Conservation (phyloP, 2,797 vertebrate species). For the Champsocephalus esox region DNA sequence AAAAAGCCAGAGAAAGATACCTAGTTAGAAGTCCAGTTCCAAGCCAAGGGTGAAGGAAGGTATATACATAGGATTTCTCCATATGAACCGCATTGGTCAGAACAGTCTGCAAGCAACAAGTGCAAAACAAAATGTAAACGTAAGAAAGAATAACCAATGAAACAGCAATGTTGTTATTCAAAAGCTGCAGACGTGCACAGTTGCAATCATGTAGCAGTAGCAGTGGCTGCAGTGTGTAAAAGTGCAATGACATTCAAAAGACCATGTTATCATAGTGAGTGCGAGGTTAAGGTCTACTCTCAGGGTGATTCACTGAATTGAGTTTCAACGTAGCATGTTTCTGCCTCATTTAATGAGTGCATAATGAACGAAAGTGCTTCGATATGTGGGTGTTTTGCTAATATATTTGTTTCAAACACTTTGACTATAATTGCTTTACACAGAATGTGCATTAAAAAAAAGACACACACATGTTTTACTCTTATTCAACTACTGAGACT, state of each 20-base stretch:
- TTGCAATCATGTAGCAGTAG: not conserved
- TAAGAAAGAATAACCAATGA: not conserved
- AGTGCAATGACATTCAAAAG: not conserved
- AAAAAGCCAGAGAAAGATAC: slow-evolving; percentile 69
- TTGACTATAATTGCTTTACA: not conserved
- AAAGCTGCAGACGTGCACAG: not conserved
- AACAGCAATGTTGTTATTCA: not conserved
- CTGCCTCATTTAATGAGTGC: no score
- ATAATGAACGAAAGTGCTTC: no score
- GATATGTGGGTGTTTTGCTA: not conserved
- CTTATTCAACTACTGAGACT: not conserved
- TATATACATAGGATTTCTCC: slow-evolving; percentile 88
- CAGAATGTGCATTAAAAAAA: no score
- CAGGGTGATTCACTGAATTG: no score
- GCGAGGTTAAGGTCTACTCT: not conserved
- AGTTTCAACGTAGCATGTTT: not conserved
- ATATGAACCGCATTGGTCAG: slow-evolving; percentile 89
- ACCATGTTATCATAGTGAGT: not conserved
- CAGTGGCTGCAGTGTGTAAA: not conserved
- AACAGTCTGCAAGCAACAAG: slow-evolving; percentile 79
- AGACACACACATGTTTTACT: not conserved
- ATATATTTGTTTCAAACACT: not conserved
- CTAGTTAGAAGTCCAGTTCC: slow-evolving; percentile 96
- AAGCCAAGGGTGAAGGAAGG: slow-evolving; percentile 94
- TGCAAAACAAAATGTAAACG: not conserved